Percentiles rank a stretch among this genome's conserved stretches.
phyloP scores from a whole-genome alignment of 1,140 invertebrate species.

The Drosophila littoralis region DNA sequence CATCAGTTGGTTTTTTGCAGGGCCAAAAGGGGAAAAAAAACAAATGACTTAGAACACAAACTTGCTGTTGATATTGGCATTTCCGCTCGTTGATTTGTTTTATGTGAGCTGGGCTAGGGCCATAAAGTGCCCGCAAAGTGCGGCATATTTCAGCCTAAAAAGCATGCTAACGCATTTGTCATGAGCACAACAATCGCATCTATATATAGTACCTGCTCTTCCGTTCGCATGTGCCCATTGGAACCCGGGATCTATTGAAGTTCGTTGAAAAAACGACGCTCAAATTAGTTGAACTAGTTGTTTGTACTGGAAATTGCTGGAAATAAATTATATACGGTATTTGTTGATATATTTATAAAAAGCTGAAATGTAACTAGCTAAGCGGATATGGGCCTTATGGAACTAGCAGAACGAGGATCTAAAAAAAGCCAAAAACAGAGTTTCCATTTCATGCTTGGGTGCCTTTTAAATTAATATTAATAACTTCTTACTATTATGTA shows the following conservation, averaged over 20 bases:
- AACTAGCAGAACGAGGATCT: no score
- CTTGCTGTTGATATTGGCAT: constrained; percentile 22
- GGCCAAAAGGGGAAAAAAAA: constrained; percentile 3
- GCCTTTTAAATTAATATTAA: no score
- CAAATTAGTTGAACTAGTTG: no score
- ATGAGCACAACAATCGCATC: neutral
- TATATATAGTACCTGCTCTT: neutral
- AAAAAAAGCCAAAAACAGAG: no score
- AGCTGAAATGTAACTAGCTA: no score
- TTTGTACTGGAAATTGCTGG: no score
- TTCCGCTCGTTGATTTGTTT: constrained; percentile 15
- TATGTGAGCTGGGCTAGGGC: neutral
- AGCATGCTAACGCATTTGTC: neutral
- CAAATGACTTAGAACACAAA: constrained; percentile 66
- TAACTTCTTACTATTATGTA: no score
- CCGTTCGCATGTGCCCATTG: neutral
- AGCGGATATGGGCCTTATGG: no score
- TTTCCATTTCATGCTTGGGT: no score
- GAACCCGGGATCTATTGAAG: neutral
- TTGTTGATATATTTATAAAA: no score
- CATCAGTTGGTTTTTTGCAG: neutral
- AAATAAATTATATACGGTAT: neutral
- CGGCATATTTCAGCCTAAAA: neutral
- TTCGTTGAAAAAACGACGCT: neutral
- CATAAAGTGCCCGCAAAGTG: neutral